Evolutionary conservation across 1,140 invertebrate species (phyloP), one percentile per base, ranked within the genome.

Genomic region (Chionoecetes opilio): DNA sequence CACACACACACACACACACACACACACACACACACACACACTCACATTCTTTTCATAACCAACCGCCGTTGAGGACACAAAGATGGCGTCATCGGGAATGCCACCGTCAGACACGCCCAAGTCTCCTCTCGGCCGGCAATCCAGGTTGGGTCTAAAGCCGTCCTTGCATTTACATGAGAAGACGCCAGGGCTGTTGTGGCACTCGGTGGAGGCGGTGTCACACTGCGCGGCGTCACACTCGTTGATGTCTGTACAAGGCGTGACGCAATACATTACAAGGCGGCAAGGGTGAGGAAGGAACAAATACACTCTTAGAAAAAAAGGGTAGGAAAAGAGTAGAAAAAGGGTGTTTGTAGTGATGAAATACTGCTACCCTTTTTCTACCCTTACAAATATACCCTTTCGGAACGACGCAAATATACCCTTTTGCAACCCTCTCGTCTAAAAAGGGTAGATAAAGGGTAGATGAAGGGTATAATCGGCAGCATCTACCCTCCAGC

Each of bases 111-210:
- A 98, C 11, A 99, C 97, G 34, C 99, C 99, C 53, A 99, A 97
- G 97, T 99, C 99, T 26, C 98, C 98, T 46, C 99, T 98, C 1
- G 98, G 98, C 96, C 99, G 97, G 96, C 99, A 99, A 97, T 99
- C 99, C 96, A 99, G 98, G 93, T 98, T 99, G 26, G 99, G 98
- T 41, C 98, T 97, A 97, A 99, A 99, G 85, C 99, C 99, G 96
- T 98, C 96, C 96, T 98, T 98, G 96, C 99, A 99, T 96, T 99
- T 98, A 96, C 99, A 99, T 93, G 98, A 98, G 97, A 99, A 99
- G 34, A 99, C 98, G 88, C 99, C 99, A 63, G 98, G 98, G 32
- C 98, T 98, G 96, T 99, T 99, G 89, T 98, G 98, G 97, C 99
- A 99, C 97, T 99, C 98, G 0, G 99, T 99, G 3, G 98, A 99